Conservation (phyloP, 2,888 invertebrate genomes). For the Torymus auratus region DNA sequence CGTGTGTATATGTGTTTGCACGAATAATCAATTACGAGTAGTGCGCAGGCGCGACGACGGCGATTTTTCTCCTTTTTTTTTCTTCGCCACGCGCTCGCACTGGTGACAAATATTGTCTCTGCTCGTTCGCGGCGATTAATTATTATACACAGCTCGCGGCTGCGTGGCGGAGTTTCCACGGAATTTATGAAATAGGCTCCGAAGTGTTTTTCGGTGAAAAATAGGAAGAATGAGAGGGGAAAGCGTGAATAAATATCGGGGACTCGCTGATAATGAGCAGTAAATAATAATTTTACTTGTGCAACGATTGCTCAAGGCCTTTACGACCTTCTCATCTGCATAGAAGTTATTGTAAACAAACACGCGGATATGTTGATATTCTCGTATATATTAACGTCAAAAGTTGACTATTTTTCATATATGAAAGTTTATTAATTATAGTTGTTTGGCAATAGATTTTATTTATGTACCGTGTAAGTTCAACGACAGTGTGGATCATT, state of each 20-base stretch:
- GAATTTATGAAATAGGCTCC: constrained; percentile 8
- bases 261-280: not conserved
- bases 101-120: constrained; percentile 43
- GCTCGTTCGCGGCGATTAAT: constrained; percentile 36
- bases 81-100: not conserved
- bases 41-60: constrained; percentile 1
- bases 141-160: not conserved
- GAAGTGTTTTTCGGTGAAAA: constrained; percentile 9
- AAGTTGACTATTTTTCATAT: too few relatives aligned
- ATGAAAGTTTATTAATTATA: too few relatives aligned
- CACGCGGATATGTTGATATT: too few relatives aligned
- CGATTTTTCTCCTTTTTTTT: constrained; percentile 13
- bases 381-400: too few relatives aligned
- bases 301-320: too few relatives aligned
- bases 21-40: constrained; percentile 24
- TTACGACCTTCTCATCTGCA: too few relatives aligned
- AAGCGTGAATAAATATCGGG: not conserved
- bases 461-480: too few relatives aligned
- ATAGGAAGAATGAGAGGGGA: not conserved
- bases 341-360: too few relatives aligned
- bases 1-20: not conserved
- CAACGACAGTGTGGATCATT: too few relatives aligned
- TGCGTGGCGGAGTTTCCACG: constrained; percentile 11
- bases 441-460: too few relatives aligned
- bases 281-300: too few relatives aligned